Evolutionary conservation across 2,888 invertebrate genomes (phyloP), one percentile per base, ranked within the genome.

Genomic region (Drymonia ruficornis): DNA sequence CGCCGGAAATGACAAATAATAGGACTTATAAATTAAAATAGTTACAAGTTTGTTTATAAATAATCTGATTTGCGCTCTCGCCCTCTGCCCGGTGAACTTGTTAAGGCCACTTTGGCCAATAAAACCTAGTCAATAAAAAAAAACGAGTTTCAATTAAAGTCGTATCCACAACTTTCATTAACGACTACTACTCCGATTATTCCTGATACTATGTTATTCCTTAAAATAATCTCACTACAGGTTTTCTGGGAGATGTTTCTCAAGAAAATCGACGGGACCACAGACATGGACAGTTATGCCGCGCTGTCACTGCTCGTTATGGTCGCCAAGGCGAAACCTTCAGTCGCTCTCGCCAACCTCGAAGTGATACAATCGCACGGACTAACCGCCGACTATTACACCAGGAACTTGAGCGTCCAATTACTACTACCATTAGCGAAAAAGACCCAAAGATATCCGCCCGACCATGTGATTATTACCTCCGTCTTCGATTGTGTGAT

Each of bases 231-330:
- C 9, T 23, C 29, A 4, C 29, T 28, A 23, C 90, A 97, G 94
- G 94, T 97, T 12, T 91, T 98, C 56, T 98, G 98, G 96, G 96
- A 98, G 84, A 95, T 95, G 73, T 97, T 97, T 78, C 94, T 97
- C 0, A 94, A 96, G 72, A 95, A 96, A 78, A 91, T 95, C 12
- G 94, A 96, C 42, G 94, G 95, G 3, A 95, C 96, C 0, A 94
- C 95, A 0, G 93, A 94, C 43, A 93, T 94, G 67, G 96, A 97
- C 59, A 95, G 97, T 52, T 94, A 95, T 52, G 94, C 95, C 0
- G 96, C 98, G 0, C 86, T 97, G 4, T 93, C 96, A 54, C 81
- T 99, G 1, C 91, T 99, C 1, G 95, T 96, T 13, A 97, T 98
- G 96, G 94, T 92, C 47, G 80, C 87, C 12, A 93, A 93, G 70